phyloP scores from a whole-genome alignment of 2,113 vertebrate species.

The Plecotus auritus region DNA sequence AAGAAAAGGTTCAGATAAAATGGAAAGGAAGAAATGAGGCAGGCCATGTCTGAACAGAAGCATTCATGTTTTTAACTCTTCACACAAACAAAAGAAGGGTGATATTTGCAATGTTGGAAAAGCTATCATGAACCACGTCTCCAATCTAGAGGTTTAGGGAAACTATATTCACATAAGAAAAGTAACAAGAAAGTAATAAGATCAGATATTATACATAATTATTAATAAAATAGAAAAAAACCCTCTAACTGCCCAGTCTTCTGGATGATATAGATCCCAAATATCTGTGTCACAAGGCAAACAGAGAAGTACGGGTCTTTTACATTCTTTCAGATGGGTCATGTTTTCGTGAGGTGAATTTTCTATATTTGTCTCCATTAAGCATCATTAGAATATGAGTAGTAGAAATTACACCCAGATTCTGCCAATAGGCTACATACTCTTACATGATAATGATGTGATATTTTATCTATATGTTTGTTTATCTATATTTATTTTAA shows the following conservation, averaged over 20 bases:
- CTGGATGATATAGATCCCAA: neutral
- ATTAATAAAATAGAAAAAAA: neutral
- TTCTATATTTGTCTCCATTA: neutral
- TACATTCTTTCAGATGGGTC: neutral
- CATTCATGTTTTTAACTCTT: neutral
- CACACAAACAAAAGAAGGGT: neutral
- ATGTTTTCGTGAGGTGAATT: neutral
- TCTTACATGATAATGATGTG: too few species aligned
- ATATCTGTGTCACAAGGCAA: neutral
- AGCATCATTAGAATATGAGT: too few species aligned
- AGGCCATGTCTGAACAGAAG: neutral
- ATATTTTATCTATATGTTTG: too few species aligned
- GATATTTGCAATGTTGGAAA: neutral
- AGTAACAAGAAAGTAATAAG: neutral
- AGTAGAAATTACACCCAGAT: too few species aligned
- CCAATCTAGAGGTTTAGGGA: neutral
- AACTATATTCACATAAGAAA: neutral
- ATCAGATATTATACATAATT: neutral
- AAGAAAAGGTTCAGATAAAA: neutral
- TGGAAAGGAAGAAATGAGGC: neutral
- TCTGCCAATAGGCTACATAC: too few species aligned
- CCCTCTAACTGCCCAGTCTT: neutral
- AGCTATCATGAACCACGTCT: neutral
- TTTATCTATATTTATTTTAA: too few species aligned
- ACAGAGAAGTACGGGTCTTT: neutral